These are phyloP conservation scores for Dendrolimus pini DNA, from an alignment of 2,888 invertebrate genomes.

Conservation along the genomic window DNA sequence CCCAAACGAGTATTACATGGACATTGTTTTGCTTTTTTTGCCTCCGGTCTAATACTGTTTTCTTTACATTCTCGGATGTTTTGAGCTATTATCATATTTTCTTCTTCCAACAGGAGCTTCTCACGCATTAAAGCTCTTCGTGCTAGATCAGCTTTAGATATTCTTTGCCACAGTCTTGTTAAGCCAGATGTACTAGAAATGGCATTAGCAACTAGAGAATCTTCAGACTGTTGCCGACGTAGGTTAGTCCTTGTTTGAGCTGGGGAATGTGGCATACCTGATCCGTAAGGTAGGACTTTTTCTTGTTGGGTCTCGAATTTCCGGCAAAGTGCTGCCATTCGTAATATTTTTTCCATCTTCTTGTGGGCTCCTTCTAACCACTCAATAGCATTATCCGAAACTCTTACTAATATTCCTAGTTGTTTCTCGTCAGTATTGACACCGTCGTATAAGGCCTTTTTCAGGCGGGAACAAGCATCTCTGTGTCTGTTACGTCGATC, in stretches of 20 bases:
- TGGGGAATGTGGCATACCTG: slow-evolving; percentile 34
- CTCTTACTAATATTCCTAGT: slow-evolving; percentile 42
- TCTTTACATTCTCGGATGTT: slow-evolving; percentile 32
- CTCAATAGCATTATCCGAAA: slow-evolving; percentile 51
- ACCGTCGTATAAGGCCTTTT: slow-evolving; percentile 39
- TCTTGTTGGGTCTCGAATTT: slow-evolving; percentile 76
- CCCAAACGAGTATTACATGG: slow-evolving; percentile 22
- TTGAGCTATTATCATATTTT: slow-evolving; percentile 40
- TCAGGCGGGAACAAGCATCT: slow-evolving; percentile 46
- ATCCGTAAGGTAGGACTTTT: slow-evolving; percentile 60
- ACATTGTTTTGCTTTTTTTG: slow-evolving; percentile 25
- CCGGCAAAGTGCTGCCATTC: slow-evolving; percentile 68
- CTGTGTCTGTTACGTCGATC: slow-evolving; percentile 57
- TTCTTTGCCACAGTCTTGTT: slow-evolving; percentile 57
- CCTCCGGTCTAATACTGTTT: slow-evolving; percentile 25
- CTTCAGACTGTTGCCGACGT: slow-evolving; percentile 39
- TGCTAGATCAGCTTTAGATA: slow-evolving; percentile 55
- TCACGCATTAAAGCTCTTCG: slow-evolving; percentile 52
- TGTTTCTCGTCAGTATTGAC: slow-evolving; percentile 40
- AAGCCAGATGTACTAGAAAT: slow-evolving; percentile 48
- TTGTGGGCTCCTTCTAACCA: slow-evolving; percentile 50
- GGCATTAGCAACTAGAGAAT: slow-evolving; percentile 46
- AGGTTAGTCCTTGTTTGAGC: slow-evolving; percentile 29
- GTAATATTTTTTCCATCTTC: slow-evolving; percentile 70
- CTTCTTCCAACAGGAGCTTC: slow-evolving; percentile 46